Conservation (phyloP, 2,888 invertebrate genomes). For the Erebia ligea region DNA sequence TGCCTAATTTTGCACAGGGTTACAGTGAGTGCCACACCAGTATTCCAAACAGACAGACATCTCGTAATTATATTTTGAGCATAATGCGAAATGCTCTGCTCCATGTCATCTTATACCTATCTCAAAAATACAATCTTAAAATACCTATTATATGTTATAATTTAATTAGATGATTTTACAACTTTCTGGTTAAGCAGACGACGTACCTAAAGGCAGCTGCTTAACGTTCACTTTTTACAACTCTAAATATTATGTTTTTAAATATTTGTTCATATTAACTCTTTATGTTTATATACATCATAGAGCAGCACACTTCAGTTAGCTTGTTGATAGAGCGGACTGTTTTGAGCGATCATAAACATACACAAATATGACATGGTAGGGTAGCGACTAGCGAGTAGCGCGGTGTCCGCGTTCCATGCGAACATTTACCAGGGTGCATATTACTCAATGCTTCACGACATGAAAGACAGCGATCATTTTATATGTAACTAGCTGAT, state of each 20-base stretch:
- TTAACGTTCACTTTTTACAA: background rate
- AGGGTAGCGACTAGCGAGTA: background rate
- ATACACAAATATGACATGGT: constrained; percentile 38
- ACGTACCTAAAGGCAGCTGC: constrained; percentile 3
- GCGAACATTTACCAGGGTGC: constrained; percentile 25
- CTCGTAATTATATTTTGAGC: constrained; percentile 4
- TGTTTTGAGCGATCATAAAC: constrained; percentile 52
- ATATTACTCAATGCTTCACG: constrained; percentile 11
- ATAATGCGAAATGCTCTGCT: background rate
- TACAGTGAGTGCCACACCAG: background rate
- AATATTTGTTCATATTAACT: constrained; percentile 11
- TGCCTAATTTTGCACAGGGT: background rate
- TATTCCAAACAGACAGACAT: background rate
- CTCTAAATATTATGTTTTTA: constrained; percentile 11
- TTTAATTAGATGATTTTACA: background rate
- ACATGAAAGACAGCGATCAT: background rate
- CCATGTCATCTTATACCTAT: background rate
- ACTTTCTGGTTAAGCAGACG: background rate
- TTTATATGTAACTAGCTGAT: too few species aligned
- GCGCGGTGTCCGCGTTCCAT: constrained; percentile 15
- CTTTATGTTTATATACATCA: constrained; percentile 6
- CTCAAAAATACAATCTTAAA: too few species aligned
- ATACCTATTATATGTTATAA: too few species aligned
- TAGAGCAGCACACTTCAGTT: constrained; percentile 26
- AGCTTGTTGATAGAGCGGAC: constrained; percentile 64